Percentiles rank a stretch among this genome's conserved stretches.
phyloP scores from a whole-genome alignment of 2,113 vertebrate species.

The Colistium nudipinnis region DNA sequence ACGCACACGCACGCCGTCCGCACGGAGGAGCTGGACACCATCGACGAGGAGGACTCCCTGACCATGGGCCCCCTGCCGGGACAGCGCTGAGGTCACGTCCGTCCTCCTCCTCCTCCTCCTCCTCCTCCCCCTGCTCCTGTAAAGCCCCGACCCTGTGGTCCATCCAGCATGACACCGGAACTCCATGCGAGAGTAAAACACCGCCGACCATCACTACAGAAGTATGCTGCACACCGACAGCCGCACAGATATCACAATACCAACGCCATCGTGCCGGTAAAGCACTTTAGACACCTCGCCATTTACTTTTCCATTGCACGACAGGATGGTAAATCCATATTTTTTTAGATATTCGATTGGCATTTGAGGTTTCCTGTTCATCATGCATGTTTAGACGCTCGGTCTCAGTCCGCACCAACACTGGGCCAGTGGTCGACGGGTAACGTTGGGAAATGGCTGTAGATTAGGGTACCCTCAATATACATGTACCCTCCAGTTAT shows the following conservation, averaged over 20 bases:
- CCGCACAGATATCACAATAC: slow-evolving; percentile 23
- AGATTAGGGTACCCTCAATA: no score
- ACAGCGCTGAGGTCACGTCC: slow-evolving; percentile 22
- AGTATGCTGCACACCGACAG: slow-evolving; percentile 18
- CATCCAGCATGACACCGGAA: slow-evolving; percentile 35
- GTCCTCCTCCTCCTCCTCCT: no score
- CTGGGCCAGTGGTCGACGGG: no score
- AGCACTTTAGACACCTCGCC: not conserved
- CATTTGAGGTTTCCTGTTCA: slow-evolving; percentile 4
- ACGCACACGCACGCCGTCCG: slow-evolving; percentile 90
- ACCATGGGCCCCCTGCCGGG: slow-evolving; percentile 72
- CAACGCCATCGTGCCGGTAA: slow-evolving; percentile 32
- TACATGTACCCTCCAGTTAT: no score
- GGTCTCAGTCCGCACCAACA: no score
- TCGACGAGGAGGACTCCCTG: slow-evolving; percentile 83
- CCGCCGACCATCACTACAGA: slow-evolving; percentile 28
- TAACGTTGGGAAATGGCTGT: no score
- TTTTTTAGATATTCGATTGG: not conserved
- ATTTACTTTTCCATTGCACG: slow-evolving; percentile 1
- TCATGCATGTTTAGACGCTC: no score
- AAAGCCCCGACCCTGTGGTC: not conserved
- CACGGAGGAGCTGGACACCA: slow-evolving; percentile 84
- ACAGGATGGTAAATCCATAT: not conserved
- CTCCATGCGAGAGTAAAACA: slow-evolving; percentile 3
- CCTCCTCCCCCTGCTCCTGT: no score